Base-by-base conservation (phyloP, 30 jellyfish, hydroid and myxozoan genomes). In the Aurelia aurita region DNA sequence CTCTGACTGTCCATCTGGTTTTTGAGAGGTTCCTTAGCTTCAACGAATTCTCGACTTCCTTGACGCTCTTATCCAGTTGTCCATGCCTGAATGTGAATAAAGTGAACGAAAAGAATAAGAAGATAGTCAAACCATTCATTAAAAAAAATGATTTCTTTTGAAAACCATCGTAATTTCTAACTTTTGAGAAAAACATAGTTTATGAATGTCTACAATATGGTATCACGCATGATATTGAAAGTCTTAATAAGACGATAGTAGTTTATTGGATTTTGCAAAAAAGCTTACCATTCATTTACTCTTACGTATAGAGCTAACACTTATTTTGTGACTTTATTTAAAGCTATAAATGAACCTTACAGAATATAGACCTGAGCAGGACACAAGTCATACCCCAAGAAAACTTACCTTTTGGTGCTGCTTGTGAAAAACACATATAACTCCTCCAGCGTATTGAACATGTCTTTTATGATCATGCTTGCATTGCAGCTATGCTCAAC, bases 401-500 rank as follows among this genome's bases (percentile, higher is more conserved):
- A 20, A 25, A 53, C 69, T 12, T 10, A 78, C 82, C 69, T 71
- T 43, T 71, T 72, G 69, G 80, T 54, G 67, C 87, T 71, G 72
- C 74, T 62, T 63, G 89, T 61, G 62, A 74, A 27, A 74, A 72
- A 85, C 27, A 64, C 72, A 63, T 85, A 85, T 46, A 85, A 54
- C 71, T 80, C 76, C 77, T 85, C 88, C 49, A 85, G 72, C 43
- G 89, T 74, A 26, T 20, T 54, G 45, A 85, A 85, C 63, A 72
- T 34, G 59, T 58, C 88, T 61, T 70, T 61, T 26, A 85, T 85
- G 69, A 60, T 44, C 64, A 62, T 21, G 16, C 53, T 21, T 25
- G 85, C 19, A n/a, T 66, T 57, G 86, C 86, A 82, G 14, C 69
- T 26, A 69, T 82, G 84, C 86, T 67, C 91, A 23, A 82, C 86